Conservation (phyloP, 1,140 invertebrate species). For the Spodoptera litura region DNA sequence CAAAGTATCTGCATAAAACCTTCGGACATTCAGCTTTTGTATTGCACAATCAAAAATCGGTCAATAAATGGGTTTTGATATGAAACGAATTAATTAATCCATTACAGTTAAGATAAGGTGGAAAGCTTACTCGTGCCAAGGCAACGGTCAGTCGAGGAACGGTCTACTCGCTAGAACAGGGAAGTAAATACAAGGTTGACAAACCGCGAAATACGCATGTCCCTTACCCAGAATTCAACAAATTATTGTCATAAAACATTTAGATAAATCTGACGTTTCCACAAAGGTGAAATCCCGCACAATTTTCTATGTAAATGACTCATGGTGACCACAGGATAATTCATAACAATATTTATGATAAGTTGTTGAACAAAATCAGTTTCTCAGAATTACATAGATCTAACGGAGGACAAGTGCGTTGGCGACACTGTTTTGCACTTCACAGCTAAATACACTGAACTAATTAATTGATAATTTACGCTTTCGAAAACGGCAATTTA, state of each 20-base stretch:
- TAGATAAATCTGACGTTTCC: not conserved
- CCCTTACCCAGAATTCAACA: conserved; percentile 13
- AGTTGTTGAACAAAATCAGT: not conserved
- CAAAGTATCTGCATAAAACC: conserved; percentile 19
- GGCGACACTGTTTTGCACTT: not conserved
- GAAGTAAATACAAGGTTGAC: conserved; percentile 2
- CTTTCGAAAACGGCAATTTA: not conserved
- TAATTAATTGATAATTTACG: conserved; percentile 15
- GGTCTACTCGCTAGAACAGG: not conserved
- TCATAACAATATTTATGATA: not conserved
- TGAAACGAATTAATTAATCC: conserved; percentile 28
- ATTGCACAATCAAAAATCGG: conserved; percentile 27
- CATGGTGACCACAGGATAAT: conserved; percentile 21
- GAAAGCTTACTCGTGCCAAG: conserved; percentile 19
- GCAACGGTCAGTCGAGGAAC: not conserved
- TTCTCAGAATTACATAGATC: conserved; percentile 16
- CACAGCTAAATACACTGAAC: not conserved
- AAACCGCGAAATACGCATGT: not conserved
- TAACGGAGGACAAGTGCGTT: not conserved
- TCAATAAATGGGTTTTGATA: conserved; percentile 28
- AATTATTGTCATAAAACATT: not conserved
- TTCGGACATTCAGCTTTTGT: conserved; percentile 34
- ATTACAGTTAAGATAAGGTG: conserved; percentile 23
- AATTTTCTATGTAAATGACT: conserved; percentile 28
- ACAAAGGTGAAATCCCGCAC: conserved; percentile 18